These are phyloP conservation scores for Mormyrops attenuatus DNA, from an alignment of 2,797 vertebrate genomes.

Conservation along the genomic window DNA sequence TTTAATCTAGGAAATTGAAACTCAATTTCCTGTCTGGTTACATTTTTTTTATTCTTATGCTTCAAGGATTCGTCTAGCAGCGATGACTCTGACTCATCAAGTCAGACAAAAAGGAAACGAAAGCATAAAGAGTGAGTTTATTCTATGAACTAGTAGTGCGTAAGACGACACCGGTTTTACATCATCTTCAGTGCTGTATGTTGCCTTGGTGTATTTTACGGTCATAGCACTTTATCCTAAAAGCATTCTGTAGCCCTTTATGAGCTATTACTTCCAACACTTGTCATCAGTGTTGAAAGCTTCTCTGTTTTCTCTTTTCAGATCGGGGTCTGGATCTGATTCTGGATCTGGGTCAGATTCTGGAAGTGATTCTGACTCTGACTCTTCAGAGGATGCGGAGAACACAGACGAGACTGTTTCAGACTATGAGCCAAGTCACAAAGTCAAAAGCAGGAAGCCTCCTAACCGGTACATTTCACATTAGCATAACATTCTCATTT, in stretches of 20 bases:
- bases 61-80: conserved; percentile 81
- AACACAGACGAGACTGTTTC: conserved; percentile 89
- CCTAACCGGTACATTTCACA: conserved; percentile 72
- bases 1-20: background rate
- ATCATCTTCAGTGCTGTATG: background rate
- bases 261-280: background rate
- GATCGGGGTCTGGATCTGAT: conserved; percentile 63
- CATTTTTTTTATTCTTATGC: background rate
- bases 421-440: conserved; percentile 95
- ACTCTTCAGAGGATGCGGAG: conserved; percentile 72
- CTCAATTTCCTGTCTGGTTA: background rate
- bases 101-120: conserved; percentile 65
- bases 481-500: background rate
- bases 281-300: background rate
- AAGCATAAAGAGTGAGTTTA: conserved; percentile 80
- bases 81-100: conserved; percentile 73
- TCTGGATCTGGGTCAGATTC: conserved; percentile 67
- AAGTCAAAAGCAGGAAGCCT: conserved; percentile 89
- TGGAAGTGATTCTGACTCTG: conserved; percentile 64
- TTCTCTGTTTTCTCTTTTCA: background rate
- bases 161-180: background rate
- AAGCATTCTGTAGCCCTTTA: background rate
- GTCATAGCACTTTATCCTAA: background rate
- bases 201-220: background rate
- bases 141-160: background rate